phyloP scores from a whole-genome alignment of 2,888 invertebrate species.

The Cerceris ruficornis region DNA sequence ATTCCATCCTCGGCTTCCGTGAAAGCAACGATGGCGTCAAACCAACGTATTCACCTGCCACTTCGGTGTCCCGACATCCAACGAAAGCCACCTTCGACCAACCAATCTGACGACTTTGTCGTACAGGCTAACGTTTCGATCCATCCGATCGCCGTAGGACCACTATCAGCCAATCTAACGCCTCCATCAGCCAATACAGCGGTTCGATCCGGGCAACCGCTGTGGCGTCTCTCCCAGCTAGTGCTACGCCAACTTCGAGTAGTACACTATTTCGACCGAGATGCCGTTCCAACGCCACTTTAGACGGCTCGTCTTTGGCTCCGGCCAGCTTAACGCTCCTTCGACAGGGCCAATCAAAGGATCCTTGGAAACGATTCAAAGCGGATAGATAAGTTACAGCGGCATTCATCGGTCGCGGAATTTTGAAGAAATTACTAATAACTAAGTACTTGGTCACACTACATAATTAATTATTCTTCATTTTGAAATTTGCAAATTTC shows the following conservation, averaged over 20 bases:
- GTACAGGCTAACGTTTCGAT: slow-evolving; percentile 46
- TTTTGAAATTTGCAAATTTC: too few relatives aligned
- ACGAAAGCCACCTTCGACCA: slow-evolving; percentile 19
- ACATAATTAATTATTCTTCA: too few relatives aligned
- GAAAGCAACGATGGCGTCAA: background rate
- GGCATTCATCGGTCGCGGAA: too few relatives aligned
- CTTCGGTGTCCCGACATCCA: slow-evolving; percentile 24
- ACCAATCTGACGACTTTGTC: slow-evolving; percentile 35
- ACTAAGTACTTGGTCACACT: too few relatives aligned
- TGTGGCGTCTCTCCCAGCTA: slow-evolving; percentile 34
- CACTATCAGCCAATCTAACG: slow-evolving; percentile 50
- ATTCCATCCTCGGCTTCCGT: background rate
- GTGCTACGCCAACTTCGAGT: background rate
- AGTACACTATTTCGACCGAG: slow-evolving; percentile 13
- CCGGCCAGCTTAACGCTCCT: slow-evolving; percentile 17
- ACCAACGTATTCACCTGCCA: slow-evolving; percentile 20
- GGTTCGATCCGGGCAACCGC: slow-evolving; percentile 33
- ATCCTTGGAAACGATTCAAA: background rate
- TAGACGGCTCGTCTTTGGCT: slow-evolving; percentile 2
- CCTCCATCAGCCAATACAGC: slow-evolving; percentile 49
- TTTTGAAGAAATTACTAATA: too few relatives aligned
- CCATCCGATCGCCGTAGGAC: slow-evolving; percentile 28
- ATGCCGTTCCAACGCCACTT: slow-evolving; percentile 18
- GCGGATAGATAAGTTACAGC: background rate
- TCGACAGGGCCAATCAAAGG: slow-evolving; percentile 18